A percentile compares a stretch with the other conserved stretches of the same genome.
Conservation (phyloP, 1,140 invertebrate species). For the Magallana angulata region DNA sequence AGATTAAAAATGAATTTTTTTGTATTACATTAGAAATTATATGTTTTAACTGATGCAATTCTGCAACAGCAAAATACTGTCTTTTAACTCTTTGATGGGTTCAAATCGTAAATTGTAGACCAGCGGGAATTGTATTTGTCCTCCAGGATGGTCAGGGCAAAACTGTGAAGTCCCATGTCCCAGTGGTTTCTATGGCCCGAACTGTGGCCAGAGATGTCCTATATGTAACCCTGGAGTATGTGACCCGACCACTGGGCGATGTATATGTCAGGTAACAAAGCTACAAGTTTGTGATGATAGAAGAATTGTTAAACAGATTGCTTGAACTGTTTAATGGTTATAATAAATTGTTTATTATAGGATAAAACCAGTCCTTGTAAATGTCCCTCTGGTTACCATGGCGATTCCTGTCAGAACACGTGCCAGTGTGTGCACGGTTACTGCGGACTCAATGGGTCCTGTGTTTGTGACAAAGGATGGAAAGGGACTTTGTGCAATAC, state of each 20-base stretch:
- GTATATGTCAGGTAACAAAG: constrained; percentile 55
- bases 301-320: no score
- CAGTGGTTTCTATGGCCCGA: constrained; percentile 58
- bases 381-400: constrained; percentile 58
- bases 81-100: no score
- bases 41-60: no score
- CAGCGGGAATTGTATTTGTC: constrained; percentile 91
- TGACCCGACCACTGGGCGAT: constrained; percentile 86
- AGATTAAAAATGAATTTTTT: no score
- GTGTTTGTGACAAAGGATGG: constrained; percentile 66
- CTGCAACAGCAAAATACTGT: no score
- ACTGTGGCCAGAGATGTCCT: constrained; percentile 49
- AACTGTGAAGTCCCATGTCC: constrained; percentile 73
- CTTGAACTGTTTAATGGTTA: no score
- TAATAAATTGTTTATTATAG: not conserved
- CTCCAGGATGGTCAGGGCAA: constrained; percentile 89
- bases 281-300: not conserved
- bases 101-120: constrained; percentile 37
- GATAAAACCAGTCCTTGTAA: not conserved
- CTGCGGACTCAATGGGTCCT: constrained; percentile 61
- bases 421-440: constrained; percentile 92
- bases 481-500: constrained; percentile 58
- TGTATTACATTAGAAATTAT: no score
- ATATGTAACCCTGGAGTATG: constrained; percentile 84
- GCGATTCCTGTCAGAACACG: constrained; percentile 83